Conservation (phyloP, 2,888 invertebrate genomes). For the Habroteleia sp. region DNA sequence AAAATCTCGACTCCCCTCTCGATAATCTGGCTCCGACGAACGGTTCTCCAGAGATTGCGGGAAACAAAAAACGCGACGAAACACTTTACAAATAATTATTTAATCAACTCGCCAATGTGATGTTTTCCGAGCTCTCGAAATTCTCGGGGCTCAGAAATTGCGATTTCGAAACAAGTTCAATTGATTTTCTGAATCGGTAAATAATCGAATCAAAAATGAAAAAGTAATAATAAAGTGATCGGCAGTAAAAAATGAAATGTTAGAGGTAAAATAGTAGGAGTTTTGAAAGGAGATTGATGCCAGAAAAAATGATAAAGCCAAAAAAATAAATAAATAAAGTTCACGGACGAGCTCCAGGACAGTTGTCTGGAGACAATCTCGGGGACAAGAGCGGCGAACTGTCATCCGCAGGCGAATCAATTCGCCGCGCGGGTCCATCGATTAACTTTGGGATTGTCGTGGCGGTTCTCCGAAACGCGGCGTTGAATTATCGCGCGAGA, state of each 20-base stretch:
- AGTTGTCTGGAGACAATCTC: constrained; percentile 63
- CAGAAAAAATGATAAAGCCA: no score
- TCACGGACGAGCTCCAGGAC: not conserved
- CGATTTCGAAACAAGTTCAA: constrained; percentile 24
- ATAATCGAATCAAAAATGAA: constrained; percentile 16
- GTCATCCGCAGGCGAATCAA: constrained; percentile 70
- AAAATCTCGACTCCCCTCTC: no score
- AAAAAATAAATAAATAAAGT: constrained; percentile 34
- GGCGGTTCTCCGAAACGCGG: constrained; percentile 68
- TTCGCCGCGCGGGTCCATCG: constrained; percentile 68
- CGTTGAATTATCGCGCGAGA: constrained; percentile 72
- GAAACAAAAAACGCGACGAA: constrained; percentile 13
- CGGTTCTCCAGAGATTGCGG: no score
- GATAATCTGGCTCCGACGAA: no score
- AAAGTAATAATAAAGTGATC: not conserved
- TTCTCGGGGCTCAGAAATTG: constrained; percentile 25
- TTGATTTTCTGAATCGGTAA: constrained; percentile 42
- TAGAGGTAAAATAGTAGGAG: no score
- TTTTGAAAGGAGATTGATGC: no score
- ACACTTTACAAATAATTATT: constrained; percentile 34
- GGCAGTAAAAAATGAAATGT: no score
- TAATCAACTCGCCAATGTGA: constrained; percentile 18
- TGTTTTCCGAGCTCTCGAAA: constrained; percentile 48
- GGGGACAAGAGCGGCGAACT: constrained; percentile 67
- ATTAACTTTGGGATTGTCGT: constrained; percentile 75